Conservation (phyloP, 2,797 vertebrate genomes). For the Sphaeramia orbicularis region DNA sequence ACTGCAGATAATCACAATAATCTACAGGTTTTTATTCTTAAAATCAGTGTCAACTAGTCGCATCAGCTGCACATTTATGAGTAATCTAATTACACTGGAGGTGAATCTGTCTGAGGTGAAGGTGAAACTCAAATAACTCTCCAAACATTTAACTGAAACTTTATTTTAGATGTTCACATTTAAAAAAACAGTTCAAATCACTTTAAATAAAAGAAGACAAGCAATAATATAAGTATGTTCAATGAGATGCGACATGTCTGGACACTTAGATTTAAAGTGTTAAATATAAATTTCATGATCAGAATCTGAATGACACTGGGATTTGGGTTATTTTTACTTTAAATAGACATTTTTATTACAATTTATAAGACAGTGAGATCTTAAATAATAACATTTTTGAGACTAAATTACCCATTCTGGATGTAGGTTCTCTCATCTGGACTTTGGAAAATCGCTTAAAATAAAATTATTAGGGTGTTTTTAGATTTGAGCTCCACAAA, state of each 20-base stretch:
- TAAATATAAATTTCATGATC: no score
- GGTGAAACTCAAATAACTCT: neutral
- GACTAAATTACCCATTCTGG: neutral
- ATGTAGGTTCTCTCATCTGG: neutral
- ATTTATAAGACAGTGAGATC: no score
- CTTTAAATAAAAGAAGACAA: neutral
- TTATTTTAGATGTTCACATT: conserved; percentile 18
- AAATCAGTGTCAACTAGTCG: no score
- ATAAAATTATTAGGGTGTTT: neutral
- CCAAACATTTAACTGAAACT: neutral
- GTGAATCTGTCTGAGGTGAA: neutral
- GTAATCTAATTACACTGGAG: no score
- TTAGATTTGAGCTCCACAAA: neutral
- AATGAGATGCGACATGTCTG: neutral
- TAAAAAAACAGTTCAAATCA: conserved; percentile 8
- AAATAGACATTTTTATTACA: no score
- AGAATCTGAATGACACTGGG: no score
- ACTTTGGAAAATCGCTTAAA: neutral
- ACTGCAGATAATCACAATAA: no score
- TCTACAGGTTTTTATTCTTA: no score
- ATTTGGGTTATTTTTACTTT: no score
- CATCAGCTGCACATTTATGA: no score
- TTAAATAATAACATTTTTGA: no score
- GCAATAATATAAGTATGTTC: neutral
- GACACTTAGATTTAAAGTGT: no score